phyloP scores from a whole-genome alignment of 2,797 vertebrate genomes.

The Chelidonichthys spinosus region DNA sequence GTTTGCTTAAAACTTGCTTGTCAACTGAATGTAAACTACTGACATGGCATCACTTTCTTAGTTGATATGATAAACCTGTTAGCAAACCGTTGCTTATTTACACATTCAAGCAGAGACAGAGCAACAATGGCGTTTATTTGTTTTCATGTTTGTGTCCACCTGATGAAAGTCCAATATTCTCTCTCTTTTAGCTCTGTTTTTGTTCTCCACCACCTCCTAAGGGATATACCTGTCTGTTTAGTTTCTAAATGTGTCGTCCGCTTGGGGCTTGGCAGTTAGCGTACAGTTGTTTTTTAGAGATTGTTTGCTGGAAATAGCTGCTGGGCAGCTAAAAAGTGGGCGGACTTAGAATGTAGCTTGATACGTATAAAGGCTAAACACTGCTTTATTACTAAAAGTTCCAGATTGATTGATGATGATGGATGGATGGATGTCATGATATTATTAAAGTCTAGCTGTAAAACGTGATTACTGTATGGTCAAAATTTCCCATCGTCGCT shows the following conservation, averaged over 20 bases:
- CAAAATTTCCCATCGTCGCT: too few relatives aligned
- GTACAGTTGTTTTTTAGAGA: neutral
- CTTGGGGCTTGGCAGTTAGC: neutral
- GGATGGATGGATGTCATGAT: too few relatives aligned
- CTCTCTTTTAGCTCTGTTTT: neutral
- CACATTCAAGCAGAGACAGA: neutral
- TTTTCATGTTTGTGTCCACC: neutral
- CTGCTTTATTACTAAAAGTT: too few relatives aligned
- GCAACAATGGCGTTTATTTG: neutral
- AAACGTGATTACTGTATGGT: too few relatives aligned
- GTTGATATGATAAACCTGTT: neutral
- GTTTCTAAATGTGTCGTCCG: neutral
- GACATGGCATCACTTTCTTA: neutral
- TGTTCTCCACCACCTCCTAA: neutral
- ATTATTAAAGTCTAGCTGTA: too few relatives aligned
- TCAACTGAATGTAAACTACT: neutral
- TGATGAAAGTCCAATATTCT: neutral
- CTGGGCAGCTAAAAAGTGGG: neutral
- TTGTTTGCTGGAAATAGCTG: neutral
- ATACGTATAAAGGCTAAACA: too few relatives aligned
- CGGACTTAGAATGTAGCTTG: too few relatives aligned
- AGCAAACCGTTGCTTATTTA: neutral
- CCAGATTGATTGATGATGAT: too few relatives aligned
- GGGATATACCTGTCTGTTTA: neutral
- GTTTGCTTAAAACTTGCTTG: neutral